Evolutionary conservation across 2,888 invertebrate genomes (phyloP), one percentile per base, ranked within the genome.

Genomic region (Xestobium rufovillosum): DNA sequence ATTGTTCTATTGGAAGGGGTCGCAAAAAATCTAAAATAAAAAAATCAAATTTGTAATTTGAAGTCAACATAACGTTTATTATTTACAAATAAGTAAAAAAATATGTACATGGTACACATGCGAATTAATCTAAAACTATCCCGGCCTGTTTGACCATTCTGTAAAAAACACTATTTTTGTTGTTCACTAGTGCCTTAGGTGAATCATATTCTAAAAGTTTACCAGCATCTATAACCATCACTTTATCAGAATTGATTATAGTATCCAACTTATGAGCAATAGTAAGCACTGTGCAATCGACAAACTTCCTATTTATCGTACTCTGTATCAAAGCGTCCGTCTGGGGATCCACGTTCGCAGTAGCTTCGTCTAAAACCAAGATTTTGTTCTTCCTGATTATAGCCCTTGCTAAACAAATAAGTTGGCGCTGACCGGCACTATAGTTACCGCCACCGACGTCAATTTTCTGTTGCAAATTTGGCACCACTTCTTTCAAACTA

Each of bases 151-250:
- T 42, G 4, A 19, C 23, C 23, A 19, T 19, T n/a, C n/a, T 6
- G 23, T 19, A 8, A 6, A 19, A 19, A 19, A 19, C n/a, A 6
- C 23, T n/a, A n/a, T 19, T 6, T 19, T 19, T n/a, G n/a, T 19
- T 19, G 6, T 19, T n/a, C n/a, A 19, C 6, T 8, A 19, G 23
- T n/a, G n/a, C 23, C 6, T n/a, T 19, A 8, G 23, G 23, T 8
- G 6, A n/a, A 19, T 19, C 23, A n/a, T 8, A 71, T 55, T 73
- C 57, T 10, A 55, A 58, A 19, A 71, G 55, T 14, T 53, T 52
- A 1, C 78, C 78, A 16, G 68, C 67, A 51, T 76, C 72, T 55
- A 78, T 65, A 9, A 76, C 75, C 45, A 89, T 60, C 37, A 89
- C 80, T 64, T 79, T 76, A 49, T 73, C 69, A 16, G 69, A 71